Evolutionary conservation across 2,113 vertebrate species (phyloP), one percentile per base, ranked within the genome.

Genomic region (Herpetotheres cachinnans): DNA sequence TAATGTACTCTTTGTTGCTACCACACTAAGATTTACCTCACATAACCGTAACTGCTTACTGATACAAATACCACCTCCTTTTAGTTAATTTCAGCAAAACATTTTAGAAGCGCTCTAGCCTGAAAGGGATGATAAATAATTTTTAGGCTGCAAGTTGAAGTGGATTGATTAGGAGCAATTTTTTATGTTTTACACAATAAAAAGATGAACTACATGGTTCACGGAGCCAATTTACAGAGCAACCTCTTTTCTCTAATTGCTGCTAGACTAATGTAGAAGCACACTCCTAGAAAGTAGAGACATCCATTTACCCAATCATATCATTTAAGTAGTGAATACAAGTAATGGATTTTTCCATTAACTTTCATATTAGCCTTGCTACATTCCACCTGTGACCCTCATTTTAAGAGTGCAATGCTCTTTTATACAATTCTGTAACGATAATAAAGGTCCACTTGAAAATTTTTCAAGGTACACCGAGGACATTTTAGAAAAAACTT

Each of bases 331-430:
- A 98, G 97, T 91, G 89, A 98, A 96, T 96, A 97, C 97, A 98
- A 98, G 98, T 97, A 98, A 96, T 98, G 98, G 98, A 98, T 99
- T 99, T 99, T 99, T 98, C 98, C 99, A 99, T 99, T 99, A 99
- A 96, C 94, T 98, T 98, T 98, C 98, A 97, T 98, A 99, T 99
- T 98, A 98, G 97, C 95, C 93, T 97, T 97, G 94, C 97, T 98
- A 97, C 98, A 97, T 98, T 98, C 98, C 98, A 99, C 97, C 98
- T 99, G 98, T 98, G 98, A 98, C 98, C 98, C 97, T 98, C 95
- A 95, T 92, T 97, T 92, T 95, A 97, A 42, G 82, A 98, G 89
- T 91, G 76, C 97, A 97, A 86, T 85, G 89, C 76, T 91, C 96
- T 98, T 97, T 98, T 93, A 95, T 97, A 98, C 94, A 98, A 98